Base-by-base conservation (phyloP, 2,113 vertebrate genomes). In the Capreolus pygargus region DNA sequence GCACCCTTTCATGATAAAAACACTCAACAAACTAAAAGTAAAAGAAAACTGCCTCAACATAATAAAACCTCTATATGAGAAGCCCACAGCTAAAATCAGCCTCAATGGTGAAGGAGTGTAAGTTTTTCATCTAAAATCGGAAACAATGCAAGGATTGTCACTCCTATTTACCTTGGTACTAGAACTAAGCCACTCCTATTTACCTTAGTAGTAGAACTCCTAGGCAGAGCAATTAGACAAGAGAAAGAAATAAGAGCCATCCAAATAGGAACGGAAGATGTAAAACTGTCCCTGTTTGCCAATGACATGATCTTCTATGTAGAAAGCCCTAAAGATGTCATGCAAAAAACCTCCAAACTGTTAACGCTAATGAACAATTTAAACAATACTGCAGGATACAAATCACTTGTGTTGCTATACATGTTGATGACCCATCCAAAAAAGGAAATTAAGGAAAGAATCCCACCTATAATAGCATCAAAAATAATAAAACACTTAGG, bases 1-100 rank as follows among this genome's bases (percentile, higher is more conserved):
- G 91, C 13, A 87, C 60, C 30, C 58, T 82, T 91, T 94, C 74
- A 58, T 74, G 64, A 89, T 84, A 67, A 91, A 96, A 93, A 28
- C 57, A 82, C 33, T 36, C 58, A 67, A 28, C 39, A 70, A 58
- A 60, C n/a, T 36, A 60, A 45, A 74, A 87, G 50, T 60, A 25
- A 45, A 86, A 86, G n/a, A 36, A 81, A 90, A 83, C 23, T 30
- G 12, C 28, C 36, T 67, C 55, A 54, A 55, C 39, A 25, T 67
- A 86, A 61, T 86, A 86, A 57, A 96, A 84, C 12, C 7, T 25
- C 45, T 27, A 23, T 83, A 28, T 23, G 28, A 45, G 84, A 89
- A 88, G 27, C 15, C 78, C 30, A 84, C 54, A 55, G 45, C 36
- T 78, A 61, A 89, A 64, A 54, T 43, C 2, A 45, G 19, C n/a